phyloP scores from a whole-genome alignment of 2,113 vertebrate genomes.

The Leptobrachium leishanense region DNA sequence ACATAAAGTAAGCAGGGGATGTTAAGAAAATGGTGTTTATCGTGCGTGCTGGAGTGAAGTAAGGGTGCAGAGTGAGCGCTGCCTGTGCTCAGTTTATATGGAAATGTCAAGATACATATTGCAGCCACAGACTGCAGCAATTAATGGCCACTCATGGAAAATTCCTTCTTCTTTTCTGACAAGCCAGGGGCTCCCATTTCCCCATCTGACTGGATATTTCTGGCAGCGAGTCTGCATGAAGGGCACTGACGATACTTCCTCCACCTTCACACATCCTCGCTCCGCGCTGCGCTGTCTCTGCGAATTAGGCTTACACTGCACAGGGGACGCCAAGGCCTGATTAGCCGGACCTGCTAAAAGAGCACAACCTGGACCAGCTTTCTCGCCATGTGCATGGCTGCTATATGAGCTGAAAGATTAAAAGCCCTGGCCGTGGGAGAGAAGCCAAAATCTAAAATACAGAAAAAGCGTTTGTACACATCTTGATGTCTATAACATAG shows the following conservation, averaged over 20 bases:
- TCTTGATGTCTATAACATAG: conserved; percentile 19
- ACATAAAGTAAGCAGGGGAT: conserved; percentile 1
- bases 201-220: conserved; percentile 36
- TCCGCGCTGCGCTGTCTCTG: conserved; percentile 33
- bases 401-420: conserved; percentile 36
- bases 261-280: conserved; percentile 45
- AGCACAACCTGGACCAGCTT: conserved; percentile 20
- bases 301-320: conserved; percentile 44
- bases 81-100: conserved; percentile 35
- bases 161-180: conserved; percentile 43
- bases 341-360: conserved; percentile 42
- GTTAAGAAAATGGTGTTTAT: conserved; percentile 36
- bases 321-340: conserved; percentile 35
- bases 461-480: conserved; percentile 29
- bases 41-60: conserved; percentile 16
- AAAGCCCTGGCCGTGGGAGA: conserved; percentile 30
- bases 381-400: conserved; percentile 31
- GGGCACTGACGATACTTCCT: conserved; percentile 45
- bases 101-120: conserved; percentile 44
- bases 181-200: conserved; percentile 39
- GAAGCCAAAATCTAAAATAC: conserved; percentile 30
- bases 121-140: conserved; percentile 45
- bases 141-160: conserved; percentile 48
- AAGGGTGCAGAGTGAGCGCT: conserved; percentile 32
- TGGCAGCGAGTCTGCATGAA: conserved; percentile 41